Evolutionary conservation across 2,797 vertebrate species (phyloP).

Genomic region (Cirrhinus molitorella): DNA sequence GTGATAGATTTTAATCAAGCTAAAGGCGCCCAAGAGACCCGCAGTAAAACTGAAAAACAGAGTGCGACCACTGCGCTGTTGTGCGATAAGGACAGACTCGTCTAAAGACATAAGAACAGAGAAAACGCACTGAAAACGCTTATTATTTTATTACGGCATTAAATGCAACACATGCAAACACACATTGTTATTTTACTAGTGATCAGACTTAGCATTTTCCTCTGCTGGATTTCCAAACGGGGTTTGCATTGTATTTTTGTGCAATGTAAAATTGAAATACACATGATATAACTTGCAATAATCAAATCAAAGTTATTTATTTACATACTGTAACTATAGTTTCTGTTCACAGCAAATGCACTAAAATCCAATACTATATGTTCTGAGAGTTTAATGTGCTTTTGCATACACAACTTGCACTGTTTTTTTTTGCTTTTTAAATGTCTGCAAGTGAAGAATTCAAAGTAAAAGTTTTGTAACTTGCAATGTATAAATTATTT

Average conservation of each 20-base stretch:
- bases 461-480: too few species aligned
- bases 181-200: not conserved
- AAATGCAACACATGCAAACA: not conserved
- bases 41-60: constrained; percentile 54
- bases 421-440: too few species aligned
- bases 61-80: not conserved
- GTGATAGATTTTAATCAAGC: constrained; percentile 53
- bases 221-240: not conserved
- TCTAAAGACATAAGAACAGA: not conserved
- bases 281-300: too few species aligned
- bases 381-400: too few species aligned
- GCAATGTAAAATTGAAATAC: not conserved
- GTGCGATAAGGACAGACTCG: not conserved
- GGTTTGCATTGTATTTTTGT: too few species aligned
- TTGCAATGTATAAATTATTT: too few species aligned
- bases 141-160: not conserved
- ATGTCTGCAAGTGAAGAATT: too few species aligned
- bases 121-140: not conserved
- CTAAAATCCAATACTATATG: too few species aligned
- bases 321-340: too few species aligned
- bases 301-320: too few species aligned
- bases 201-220: not conserved
- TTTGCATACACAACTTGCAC: too few species aligned
- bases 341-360: too few species aligned
- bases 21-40: constrained; percentile 45